Base-by-base conservation (phyloP, 2,113 vertebrate genomes). In the Zeus faber region DNA sequence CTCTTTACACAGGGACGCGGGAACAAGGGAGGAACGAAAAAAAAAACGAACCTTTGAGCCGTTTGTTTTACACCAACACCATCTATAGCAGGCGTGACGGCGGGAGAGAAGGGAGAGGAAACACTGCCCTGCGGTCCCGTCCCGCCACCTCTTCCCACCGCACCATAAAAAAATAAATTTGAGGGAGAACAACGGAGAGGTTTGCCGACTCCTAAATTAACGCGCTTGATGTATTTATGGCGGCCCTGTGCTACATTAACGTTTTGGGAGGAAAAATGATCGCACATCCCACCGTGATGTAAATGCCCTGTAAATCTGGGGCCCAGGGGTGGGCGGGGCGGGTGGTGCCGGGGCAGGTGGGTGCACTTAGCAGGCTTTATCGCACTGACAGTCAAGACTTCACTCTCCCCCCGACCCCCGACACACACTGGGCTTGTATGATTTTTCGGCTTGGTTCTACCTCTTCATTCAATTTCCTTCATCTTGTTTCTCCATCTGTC, bases 281-380 rank as follows among this genome's bases (percentile, higher is more conserved):
- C 69, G 76, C 70, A 47, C 75, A 62, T 83, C 78, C 54, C n/a
- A 62, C 63, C 58, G 72, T 56, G 76, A 65, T 35, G 59, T 79
- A 74, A 77, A 84, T 67, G 54, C 73, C 74, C 67, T 62, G 65
- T 82, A 78, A 84, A 84, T 84, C 83, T 82, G 76, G 70, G 52
- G 57, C n/a, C n/a, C n/a, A n/a, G n/a, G n/a, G n/a, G n/a, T n/a
- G n/a, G n/a, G n/a, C n/a, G n/a, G n/a, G n/a, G n/a, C n/a, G n/a
- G n/a, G n/a, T n/a, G n/a, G n/a, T n/a, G n/a, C n/a, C n/a, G n/a
- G n/a, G n/a, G n/a, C n/a, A n/a, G n/a, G n/a, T 48, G 31, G 2
- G 7, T 76, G 65, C 71, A 74, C 72, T 75, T 61, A 79, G 63
- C 57, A 49, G 77, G 70, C 53, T 83, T 84, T 85, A 82, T 82